These are phyloP conservation scores for Hydractinia symbiolongicarpus DNA, from an alignment of 30 jellyfish, hydroid and myxozoan genomes.

Conservation along the genomic window DNA sequence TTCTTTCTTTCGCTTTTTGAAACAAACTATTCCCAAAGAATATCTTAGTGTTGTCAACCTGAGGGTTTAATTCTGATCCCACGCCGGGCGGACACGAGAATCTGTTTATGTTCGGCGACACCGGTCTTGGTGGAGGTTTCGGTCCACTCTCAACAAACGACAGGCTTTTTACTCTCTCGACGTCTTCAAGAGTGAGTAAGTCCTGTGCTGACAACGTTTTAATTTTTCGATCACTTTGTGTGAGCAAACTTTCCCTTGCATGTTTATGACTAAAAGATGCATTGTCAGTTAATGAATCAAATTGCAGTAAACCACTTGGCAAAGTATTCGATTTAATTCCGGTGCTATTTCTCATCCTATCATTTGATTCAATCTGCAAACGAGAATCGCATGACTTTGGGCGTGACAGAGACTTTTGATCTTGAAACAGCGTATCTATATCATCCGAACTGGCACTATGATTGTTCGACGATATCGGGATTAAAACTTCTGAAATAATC, in stretches of 20 bases:
- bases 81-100: conserved; percentile 36
- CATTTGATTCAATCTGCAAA: background rate
- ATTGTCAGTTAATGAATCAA: background rate
- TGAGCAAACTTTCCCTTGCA: background rate
- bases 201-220: background rate
- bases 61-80: background rate
- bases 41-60: conserved; percentile 19
- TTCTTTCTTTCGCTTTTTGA: conserved; percentile 81
- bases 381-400: conserved; percentile 2
- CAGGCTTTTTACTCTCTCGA: background rate
- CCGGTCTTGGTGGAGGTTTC: conserved; percentile 45
- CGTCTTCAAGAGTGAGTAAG: background rate
- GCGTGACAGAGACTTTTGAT: background rate
- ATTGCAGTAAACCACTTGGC: background rate
- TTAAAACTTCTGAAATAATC: background rate
- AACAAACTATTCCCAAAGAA: conserved; percentile 76
- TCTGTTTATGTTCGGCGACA: conserved; percentile 36
- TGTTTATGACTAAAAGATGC: background rate
- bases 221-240: too few relatives aligned
- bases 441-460: background rate
- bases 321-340: background rate
- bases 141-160: background rate
- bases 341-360: background rate
- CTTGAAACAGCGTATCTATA: background rate
- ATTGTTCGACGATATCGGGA: too few relatives aligned